Evolutionary conservation across 2,797 vertebrate genomes (phyloP).

Genomic region (Podargus strigoides): DNA sequence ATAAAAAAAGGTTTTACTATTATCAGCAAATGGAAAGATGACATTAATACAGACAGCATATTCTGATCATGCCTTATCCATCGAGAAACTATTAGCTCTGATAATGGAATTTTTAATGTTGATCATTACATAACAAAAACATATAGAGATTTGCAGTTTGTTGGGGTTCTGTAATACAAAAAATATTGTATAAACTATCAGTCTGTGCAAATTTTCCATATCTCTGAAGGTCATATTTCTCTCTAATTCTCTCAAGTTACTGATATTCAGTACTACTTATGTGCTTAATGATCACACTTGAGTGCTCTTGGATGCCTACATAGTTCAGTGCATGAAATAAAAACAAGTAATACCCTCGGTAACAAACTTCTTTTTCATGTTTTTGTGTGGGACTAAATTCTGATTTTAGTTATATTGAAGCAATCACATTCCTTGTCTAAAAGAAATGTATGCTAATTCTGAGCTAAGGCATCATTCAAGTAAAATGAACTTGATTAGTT

Average conservation of each 20-base stretch:
- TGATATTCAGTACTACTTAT: neutral
- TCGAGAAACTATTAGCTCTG: neutral
- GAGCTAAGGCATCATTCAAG: neutral
- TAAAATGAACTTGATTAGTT: neutral
- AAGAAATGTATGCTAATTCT: neutral
- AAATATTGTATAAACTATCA: neutral
- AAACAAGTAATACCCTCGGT: neutral
- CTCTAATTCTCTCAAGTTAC: neutral
- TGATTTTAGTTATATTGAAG: neutral
- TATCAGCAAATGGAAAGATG: neutral
- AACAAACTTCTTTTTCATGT: neutral
- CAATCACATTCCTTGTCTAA: neutral
- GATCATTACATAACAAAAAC: neutral
- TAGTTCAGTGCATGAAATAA: neutral
- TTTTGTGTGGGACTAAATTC: neutral
- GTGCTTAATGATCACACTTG: neutral
- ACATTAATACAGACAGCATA: neutral
- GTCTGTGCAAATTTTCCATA: neutral
- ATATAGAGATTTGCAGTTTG: neutral
- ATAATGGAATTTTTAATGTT: slow-evolving; percentile 12
- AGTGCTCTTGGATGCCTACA: neutral
- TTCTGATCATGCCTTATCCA: neutral
- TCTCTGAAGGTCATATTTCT: neutral
- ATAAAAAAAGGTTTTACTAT: neutral
- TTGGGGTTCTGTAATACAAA: neutral